Conservation (phyloP, 1,140 invertebrate genomes). For the Polyergus mexicanus region DNA sequence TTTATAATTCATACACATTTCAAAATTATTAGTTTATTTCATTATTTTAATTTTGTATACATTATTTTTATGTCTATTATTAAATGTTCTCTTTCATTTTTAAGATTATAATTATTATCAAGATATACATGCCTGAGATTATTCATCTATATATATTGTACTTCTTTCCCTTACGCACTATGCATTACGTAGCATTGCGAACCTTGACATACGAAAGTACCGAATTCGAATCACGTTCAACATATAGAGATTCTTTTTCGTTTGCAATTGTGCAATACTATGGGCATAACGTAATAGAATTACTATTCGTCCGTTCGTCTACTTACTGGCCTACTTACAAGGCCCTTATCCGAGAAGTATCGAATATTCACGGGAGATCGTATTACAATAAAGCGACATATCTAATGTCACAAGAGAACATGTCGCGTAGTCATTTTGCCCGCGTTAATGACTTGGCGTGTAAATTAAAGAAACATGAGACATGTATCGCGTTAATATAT, state of each 20-base stretch:
- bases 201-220: background rate
- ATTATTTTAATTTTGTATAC: background rate
- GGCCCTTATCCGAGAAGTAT: slow-evolving; percentile 72
- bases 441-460: slow-evolving; percentile 42
- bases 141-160: background rate
- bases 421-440: background rate
- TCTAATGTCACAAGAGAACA: slow-evolving; percentile 41
- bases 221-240: slow-evolving; percentile 22
- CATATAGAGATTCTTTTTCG: slow-evolving; percentile 12
- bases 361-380: slow-evolving; percentile 78
- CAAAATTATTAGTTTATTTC: background rate
- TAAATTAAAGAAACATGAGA: background rate
- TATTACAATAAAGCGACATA: slow-evolving; percentile 76
- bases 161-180: background rate
- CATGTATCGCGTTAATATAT: background rate
- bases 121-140: background rate
- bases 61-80: background rate
- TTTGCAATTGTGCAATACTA: slow-evolving; percentile 63
- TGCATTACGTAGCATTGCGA: background rate
- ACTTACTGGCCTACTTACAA: slow-evolving; percentile 80
- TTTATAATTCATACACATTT: background rate
- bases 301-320: slow-evolving; percentile 71
- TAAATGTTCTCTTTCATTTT: background rate
- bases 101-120: background rate
- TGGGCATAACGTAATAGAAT: slow-evolving; percentile 74